Base-by-base conservation (phyloP, 1,140 invertebrate genomes). In the Myzus persicae region DNA sequence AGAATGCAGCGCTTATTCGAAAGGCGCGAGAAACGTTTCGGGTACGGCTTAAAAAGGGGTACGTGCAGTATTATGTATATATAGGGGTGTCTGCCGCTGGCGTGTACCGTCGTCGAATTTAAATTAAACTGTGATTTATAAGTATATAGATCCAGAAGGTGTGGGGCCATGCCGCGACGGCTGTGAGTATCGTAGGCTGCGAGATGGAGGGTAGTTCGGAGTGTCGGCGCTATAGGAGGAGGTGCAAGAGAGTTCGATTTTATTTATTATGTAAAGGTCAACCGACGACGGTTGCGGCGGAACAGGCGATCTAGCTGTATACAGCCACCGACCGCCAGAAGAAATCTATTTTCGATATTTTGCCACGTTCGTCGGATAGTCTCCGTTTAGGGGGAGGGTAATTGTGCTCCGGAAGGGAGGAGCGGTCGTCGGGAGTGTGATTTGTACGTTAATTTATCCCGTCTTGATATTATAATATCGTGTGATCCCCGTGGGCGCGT, bases 61-160 rank as follows among this genome's bases (percentile, higher is more conserved):
- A 59, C 88, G 38, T 36, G n/a, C 59, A 18, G 36, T 76, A 76
- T 18, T n/a, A 18, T n/a, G 31, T 76, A 76, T 48, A 46, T 46
- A 36, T 26, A 36, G 85, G 42, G 44, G 22, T 40, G 22, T 38
- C 46, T 89, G 87, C 40, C 24, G 54, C 0, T 90, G 51, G 67
- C 91, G 31, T n/a, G 59, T 59, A 84, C 46, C n/a, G 81, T 84
- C 81, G 67, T 93, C 46, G 91, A 54, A 93, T 93, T 93, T 93
- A 93, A 93, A 93, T 93, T 93, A 93, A 93, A 93, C 48, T 40
- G 91, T 93, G 81, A 85, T 93, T 93, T 93, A 93, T 92, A 84
- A 92, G 88, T 90, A 40, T 87, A 76, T 36, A 8, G n/a, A 31
- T 24, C 40, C 26, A n/a, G n/a, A 88, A 48, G n/a, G 44, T 36